Evolutionary conservation across 2,888 invertebrate genomes (phyloP).

Genomic region (Blera fallax): DNA sequence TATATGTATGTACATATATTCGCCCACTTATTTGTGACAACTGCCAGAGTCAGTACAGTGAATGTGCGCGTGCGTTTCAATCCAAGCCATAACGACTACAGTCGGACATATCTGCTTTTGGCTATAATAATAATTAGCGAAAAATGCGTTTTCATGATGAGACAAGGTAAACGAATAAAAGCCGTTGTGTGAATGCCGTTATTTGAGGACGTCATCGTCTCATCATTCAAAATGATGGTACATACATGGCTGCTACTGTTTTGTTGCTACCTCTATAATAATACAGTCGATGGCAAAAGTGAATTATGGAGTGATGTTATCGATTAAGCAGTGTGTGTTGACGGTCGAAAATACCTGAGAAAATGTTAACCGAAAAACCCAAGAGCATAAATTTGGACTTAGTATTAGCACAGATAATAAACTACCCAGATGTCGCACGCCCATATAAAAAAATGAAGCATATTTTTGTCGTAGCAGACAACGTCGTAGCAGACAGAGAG

Average conservation of each 20-base stretch:
- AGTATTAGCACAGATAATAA: too few relatives aligned
- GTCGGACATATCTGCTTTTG: neutral
- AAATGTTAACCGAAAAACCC: neutral
- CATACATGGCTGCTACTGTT: conserved; percentile 1
- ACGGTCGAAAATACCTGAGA: neutral
- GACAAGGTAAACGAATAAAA: too few relatives aligned
- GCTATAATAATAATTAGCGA: conserved; percentile 6
- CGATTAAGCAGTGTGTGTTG: neutral
- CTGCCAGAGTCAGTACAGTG: neutral
- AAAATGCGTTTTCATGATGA: neutral
- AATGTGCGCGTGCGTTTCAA: neutral
- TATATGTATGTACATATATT: conserved; percentile 3
- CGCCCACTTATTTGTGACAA: conserved; percentile 5
- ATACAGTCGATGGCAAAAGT: neutral
- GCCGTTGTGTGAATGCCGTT: conserved; percentile 12
- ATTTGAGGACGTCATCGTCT: neutral
- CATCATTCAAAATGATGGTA: neutral
- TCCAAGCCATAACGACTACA: neutral
- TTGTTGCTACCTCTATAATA: neutral
- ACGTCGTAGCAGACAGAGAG: too few relatives aligned
- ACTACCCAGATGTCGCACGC: too few relatives aligned
- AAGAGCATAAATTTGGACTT: too few relatives aligned
- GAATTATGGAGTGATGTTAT: neutral
- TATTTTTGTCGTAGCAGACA: too few relatives aligned
- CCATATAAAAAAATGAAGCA: too few relatives aligned